A percentile compares a stretch with the other conserved stretches of the same genome.
These are phyloP conservation scores for Artibeus lituratus DNA, from an alignment of 2,797 vertebrate genomes.

Conservation along the genomic window DNA sequence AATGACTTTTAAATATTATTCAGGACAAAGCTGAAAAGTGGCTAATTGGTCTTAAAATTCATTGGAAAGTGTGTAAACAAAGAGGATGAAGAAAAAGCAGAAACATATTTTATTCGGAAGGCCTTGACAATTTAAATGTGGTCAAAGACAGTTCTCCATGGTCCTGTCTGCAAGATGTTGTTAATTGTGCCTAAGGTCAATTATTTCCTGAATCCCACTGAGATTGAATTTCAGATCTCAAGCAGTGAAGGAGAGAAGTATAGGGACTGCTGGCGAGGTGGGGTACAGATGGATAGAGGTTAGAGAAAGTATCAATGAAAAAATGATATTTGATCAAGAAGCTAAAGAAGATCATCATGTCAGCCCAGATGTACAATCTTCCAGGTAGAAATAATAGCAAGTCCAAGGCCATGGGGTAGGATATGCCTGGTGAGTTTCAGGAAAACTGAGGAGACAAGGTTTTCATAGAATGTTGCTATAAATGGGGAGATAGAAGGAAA, in stretches of 20 bases:
- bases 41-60: neutral
- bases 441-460: neutral
- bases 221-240: neutral
- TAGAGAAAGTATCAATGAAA: neutral
- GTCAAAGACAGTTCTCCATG: neutral
- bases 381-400: neutral
- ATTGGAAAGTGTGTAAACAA: neutral
- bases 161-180: neutral
- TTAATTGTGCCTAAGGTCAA: neutral
- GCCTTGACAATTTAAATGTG: neutral
- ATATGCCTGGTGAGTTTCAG: neutral
- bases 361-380: neutral
- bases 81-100: neutral
- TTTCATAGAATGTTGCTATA: neutral
- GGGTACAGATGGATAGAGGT: neutral
- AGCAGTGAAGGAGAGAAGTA: neutral
- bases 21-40: neutral
- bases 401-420: neutral
- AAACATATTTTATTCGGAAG: conserved; percentile 9
- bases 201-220: neutral
- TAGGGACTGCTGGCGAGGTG: neutral
- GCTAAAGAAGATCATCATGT: neutral
- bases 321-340: neutral
- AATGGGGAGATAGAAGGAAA: neutral
- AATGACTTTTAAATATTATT: neutral